Conservation (phyloP, 2,888 invertebrate genomes). For the Pachycephus smyrnensis region DNA sequence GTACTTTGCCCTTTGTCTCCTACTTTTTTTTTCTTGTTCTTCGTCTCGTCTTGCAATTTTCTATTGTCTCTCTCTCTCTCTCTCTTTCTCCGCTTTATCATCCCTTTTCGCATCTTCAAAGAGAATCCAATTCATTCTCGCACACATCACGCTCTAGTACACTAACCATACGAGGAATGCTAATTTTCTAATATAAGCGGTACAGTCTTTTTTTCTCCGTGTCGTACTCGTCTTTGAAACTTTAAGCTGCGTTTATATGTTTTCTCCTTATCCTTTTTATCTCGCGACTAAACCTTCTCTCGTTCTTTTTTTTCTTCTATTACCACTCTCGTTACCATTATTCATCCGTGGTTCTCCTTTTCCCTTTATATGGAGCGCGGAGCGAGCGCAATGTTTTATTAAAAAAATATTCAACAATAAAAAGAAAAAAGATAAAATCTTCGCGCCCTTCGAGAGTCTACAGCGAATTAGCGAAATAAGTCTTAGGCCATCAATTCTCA, state of each 20-base stretch:
- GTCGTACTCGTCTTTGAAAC: background rate
- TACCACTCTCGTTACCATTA: background rate
- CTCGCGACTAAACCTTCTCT: background rate
- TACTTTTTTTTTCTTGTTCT: background rate
- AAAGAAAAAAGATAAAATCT: background rate
- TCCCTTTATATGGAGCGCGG: background rate
- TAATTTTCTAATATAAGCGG: background rate
- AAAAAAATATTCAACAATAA: background rate
- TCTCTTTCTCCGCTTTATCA: background rate
- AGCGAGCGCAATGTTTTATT: background rate
- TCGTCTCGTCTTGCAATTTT: background rate
- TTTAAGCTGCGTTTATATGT: background rate
- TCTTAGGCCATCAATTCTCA: background rate
- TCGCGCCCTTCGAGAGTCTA: background rate
- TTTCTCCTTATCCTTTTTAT: background rate
- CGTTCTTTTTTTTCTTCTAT: background rate
- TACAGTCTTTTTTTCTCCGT: background rate
- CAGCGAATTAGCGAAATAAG: background rate
- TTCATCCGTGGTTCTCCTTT: background rate
- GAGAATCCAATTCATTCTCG: background rate
- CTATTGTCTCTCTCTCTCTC: constrained; percentile 3
- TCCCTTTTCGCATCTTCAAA: constrained; percentile 1
- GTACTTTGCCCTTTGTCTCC: background rate
- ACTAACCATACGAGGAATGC: background rate
- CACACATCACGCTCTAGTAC: background rate